Evolutionary conservation across 2,888 invertebrate genomes (phyloP).

Genomic region (Lepidochrysops patricia): DNA sequence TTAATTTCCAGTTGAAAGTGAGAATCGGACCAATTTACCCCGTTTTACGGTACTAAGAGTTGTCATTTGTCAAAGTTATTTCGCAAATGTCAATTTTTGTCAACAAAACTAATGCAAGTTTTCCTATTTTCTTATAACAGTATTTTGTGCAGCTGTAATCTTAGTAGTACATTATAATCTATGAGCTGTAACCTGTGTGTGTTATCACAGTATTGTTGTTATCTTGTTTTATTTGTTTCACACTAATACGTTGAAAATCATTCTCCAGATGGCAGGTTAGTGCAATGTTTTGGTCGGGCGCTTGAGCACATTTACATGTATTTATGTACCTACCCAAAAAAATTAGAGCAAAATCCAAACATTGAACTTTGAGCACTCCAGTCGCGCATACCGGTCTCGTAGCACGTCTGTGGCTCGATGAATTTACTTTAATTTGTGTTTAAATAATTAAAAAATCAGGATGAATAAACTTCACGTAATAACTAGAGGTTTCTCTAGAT

Average conservation of each 20-base stretch:
- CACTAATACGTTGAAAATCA: not conserved
- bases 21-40: too few species aligned
- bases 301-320: not conserved
- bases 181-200: not conserved
- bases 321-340: too few species aligned
- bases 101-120: not conserved
- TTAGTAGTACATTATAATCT: too few species aligned
- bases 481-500: conserved; percentile 56
- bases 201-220: not conserved
- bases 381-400: not conserved
- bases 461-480: conserved; percentile 52
- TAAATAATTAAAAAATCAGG: not conserved
- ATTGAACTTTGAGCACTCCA: conserved; percentile 1
- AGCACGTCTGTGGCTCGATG: not conserved
- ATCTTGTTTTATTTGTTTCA: not conserved
- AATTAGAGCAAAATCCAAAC: not conserved
- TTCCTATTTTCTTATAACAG: too few species aligned
- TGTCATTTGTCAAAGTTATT: not conserved
- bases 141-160: too few species aligned
- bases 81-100: not conserved
- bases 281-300: not conserved
- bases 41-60: not conserved
- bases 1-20: too few species aligned
- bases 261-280: conserved; percentile 7
- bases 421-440: not conserved